A percentile compares a stretch with the other conserved stretches of the same genome.
These are phyloP conservation scores for Xerus rutilus DNA, from an alignment of 2,797 vertebrate genomes.

Conservation along the genomic window DNA sequence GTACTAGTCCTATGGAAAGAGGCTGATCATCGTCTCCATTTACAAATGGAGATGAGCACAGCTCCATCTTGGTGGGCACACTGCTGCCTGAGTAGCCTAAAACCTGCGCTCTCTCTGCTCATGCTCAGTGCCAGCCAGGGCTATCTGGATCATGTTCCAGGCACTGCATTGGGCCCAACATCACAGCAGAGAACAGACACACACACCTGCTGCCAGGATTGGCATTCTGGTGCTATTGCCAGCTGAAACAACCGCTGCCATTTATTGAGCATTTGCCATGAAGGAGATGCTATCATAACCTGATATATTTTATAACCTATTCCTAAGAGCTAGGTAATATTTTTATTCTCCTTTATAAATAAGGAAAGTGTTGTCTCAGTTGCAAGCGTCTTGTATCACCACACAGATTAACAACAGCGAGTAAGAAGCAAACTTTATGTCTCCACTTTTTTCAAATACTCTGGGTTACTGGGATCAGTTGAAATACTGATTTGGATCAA, in stretches of 20 bases:
- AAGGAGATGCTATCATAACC: background rate
- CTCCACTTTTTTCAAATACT: background rate
- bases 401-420: background rate
- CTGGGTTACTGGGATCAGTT: background rate
- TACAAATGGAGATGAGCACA: background rate
- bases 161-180: background rate
- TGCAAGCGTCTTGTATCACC: background rate
- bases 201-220: rapidly evolving
- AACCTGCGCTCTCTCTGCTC: rapidly evolving
- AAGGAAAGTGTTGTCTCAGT: background rate
- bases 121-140: rapidly evolving
- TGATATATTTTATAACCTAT: background rate
- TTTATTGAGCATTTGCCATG: background rate
- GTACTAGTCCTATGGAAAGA: background rate
- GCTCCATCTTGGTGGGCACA: rapidly evolving
- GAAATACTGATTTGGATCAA: background rate
- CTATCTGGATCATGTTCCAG: rapidly evolving
- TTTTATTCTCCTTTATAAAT: background rate
- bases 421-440: background rate
- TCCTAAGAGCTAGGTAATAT: background rate
- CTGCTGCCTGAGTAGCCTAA: background rate
- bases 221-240: background rate
- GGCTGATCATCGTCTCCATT: too few species aligned
- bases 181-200: background rate
- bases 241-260: background rate